A percentile compares a stretch with the other conserved stretches of the same genome.
These are phyloP conservation scores for Psammodynastes pulverulentus DNA, from an alignment of 2,113 vertebrate genomes.

Conservation along the genomic window DNA sequence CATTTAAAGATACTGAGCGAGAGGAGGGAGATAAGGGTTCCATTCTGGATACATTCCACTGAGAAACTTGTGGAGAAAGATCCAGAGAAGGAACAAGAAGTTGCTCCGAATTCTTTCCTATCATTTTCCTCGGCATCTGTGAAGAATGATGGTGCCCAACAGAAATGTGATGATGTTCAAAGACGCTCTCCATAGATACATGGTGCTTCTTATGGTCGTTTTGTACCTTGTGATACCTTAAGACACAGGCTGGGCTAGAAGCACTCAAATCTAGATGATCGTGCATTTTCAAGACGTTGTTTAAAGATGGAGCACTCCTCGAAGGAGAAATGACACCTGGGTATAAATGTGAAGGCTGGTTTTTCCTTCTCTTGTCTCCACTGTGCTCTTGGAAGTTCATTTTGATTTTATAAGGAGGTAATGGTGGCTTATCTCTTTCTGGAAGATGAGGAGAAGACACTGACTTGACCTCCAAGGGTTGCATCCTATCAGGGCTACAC, in stretches of 20 bases:
- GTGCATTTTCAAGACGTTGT: constrained; percentile 5
- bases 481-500: constrained; percentile 59
- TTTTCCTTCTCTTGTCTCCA: background rate
- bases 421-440: constrained; percentile 13
- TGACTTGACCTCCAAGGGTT: constrained; percentile 29
- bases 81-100: background rate
- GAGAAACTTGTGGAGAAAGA: constrained; percentile 4
- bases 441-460: constrained; percentile 38
- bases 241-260: constrained; percentile 5
- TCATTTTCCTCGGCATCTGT: background rate
- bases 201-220: constrained; percentile 6
- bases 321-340: background rate
- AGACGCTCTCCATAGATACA: constrained; percentile 17
- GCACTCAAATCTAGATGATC: constrained; percentile 18
- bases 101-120: background rate
- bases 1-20: constrained; percentile 26
- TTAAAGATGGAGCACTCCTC: constrained; percentile 27
- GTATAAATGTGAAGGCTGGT: background rate
- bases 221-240: constrained; percentile 9
- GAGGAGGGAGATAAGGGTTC: constrained; percentile 14
- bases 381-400: constrained; percentile 21
- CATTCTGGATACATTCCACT: constrained; percentile 27
- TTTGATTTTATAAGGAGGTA: constrained; percentile 7
- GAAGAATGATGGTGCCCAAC: background rate
- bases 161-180: background rate